phyloP scores from a whole-genome alignment of 2,113 vertebrate species.

The Hucho hucho region DNA sequence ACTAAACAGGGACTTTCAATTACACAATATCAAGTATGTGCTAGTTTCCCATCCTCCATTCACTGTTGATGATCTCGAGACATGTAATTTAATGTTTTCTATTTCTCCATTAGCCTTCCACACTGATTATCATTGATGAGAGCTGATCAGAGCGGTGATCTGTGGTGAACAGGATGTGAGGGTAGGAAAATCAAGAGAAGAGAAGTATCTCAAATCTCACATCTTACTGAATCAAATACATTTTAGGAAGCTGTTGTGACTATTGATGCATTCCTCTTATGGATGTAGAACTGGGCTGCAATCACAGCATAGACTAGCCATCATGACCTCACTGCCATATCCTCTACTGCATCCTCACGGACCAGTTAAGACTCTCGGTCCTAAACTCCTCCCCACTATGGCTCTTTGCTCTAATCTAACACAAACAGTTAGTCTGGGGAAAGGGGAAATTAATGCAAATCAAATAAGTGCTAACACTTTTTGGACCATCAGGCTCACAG shows the following conservation, averaged over 20 bases:
- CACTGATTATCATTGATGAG: constrained; percentile 26
- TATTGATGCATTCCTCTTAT: too few relatives aligned
- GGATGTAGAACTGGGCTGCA: too few relatives aligned
- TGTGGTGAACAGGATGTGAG: constrained; percentile 26
- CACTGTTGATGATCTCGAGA: constrained; percentile 28
- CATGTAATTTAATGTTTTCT: constrained; percentile 20
- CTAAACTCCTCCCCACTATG: constrained; percentile 29
- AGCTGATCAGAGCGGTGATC: constrained; percentile 24
- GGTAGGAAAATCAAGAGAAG: constrained; percentile 16
- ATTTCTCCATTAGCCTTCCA: constrained; percentile 9
- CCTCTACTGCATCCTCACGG: constrained; percentile 10
- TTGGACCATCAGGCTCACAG: constrained; percentile 46
- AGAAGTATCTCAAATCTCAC: constrained; percentile 12
- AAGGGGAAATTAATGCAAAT: constrained; percentile 52
- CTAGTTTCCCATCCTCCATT: constrained; percentile 34
- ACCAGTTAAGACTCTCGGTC: constrained; percentile 33
- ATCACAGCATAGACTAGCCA: not conserved
- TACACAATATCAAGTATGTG: constrained; percentile 36
- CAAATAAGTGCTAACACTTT: constrained; percentile 53
- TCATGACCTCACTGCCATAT: not conserved
- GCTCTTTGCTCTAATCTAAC: constrained; percentile 47
- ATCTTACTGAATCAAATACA: not conserved
- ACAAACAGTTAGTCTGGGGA: constrained; percentile 52
- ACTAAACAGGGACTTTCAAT: constrained; percentile 37
- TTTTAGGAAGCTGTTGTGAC: too few relatives aligned